Percentiles rank a stretch among this genome's conserved stretches.
Evolutionary conservation across 1,140 invertebrate species (phyloP).

Genomic region (Tetragonula clypearis): DNA sequence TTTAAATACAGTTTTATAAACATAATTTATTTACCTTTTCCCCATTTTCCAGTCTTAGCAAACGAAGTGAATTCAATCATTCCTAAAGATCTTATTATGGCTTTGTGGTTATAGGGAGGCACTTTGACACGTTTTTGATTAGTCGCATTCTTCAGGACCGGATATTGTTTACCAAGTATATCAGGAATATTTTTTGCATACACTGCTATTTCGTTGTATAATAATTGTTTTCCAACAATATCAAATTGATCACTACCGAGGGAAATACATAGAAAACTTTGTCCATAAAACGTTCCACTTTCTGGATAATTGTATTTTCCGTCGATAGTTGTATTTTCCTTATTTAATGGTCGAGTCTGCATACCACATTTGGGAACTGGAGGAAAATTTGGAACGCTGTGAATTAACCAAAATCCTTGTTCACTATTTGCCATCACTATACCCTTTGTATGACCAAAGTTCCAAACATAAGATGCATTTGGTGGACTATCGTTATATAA

Average conservation of each 20-base stretch:
- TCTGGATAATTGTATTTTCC: conserved; percentile 88
- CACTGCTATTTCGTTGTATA: conserved; percentile 89
- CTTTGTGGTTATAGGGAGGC: conserved; percentile 85
- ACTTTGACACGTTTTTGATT: conserved; percentile 83
- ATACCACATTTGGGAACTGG: conserved; percentile 79
- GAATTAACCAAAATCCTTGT: conserved; percentile 93
- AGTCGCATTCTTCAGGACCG: conserved; percentile 85
- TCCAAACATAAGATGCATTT: conserved; percentile 80
- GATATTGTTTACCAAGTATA: conserved; percentile 80
- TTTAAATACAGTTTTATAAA: neutral
- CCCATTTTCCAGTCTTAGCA: conserved; percentile 89
- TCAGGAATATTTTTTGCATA: conserved; percentile 84
- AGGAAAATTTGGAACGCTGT: conserved; percentile 94
- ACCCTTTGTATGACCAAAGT: conserved; percentile 93
- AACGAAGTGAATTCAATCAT: conserved; percentile 87
- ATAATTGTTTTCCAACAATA: conserved; percentile 87
- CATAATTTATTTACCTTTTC: conserved; percentile 81
- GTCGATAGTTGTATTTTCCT: neutral
- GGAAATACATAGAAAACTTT: conserved; percentile 93
- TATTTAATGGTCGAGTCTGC: neutral
- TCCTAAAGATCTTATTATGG: conserved; percentile 83
- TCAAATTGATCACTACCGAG: conserved; percentile 85
- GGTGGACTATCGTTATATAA: conserved; percentile 94
- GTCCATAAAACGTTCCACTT: conserved; percentile 89
- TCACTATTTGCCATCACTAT: conserved; percentile 87